A percentile compares a stretch with the other conserved stretches of the same genome.
Evolutionary conservation across 2,797 vertebrate genomes (phyloP).

Genomic region (Pristis pectinata): DNA sequence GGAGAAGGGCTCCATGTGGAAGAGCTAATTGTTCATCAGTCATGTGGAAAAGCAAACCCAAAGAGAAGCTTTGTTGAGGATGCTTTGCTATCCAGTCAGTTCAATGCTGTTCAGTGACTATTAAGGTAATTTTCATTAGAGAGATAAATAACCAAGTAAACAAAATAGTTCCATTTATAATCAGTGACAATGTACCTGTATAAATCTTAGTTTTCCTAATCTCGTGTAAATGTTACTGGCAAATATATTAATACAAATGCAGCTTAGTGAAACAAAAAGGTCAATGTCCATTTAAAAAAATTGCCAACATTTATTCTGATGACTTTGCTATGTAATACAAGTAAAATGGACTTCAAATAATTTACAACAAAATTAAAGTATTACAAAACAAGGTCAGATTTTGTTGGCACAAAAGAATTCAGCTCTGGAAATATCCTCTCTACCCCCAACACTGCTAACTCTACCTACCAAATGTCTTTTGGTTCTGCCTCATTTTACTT

Average conservation of each 20-base stretch:
- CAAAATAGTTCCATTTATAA: not conserved
- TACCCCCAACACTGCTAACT: not conserved
- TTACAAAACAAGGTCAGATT: not conserved
- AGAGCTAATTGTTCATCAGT: slow-evolving; percentile 57
- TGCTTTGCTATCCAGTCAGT: not conserved
- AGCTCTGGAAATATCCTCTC: not conserved
- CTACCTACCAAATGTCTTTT: too few relatives aligned
- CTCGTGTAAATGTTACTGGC: not conserved
- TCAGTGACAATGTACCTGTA: not conserved
- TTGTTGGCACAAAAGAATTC: not conserved
- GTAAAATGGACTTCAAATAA: not conserved
- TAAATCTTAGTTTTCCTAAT: not conserved
- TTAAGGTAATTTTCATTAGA: not conserved
- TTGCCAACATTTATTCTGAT: not conserved
- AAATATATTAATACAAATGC: not conserved
- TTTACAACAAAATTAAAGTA: not conserved
- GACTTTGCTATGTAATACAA: not conserved
- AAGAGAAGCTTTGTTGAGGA: slow-evolving; percentile 37
- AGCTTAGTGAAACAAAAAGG: not conserved
- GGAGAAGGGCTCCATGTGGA: slow-evolving; percentile 56
- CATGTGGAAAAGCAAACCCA: slow-evolving; percentile 61
- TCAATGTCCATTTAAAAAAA: not conserved
- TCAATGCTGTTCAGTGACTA: not conserved
- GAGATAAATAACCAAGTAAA: slow-evolving; percentile 11
- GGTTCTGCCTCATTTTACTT: not conserved